Percentiles rank a stretch among this genome's conserved stretches.
These are phyloP conservation scores for Chelonus insularis DNA, from an alignment of 1,140 invertebrate species.

Conservation along the genomic window DNA sequence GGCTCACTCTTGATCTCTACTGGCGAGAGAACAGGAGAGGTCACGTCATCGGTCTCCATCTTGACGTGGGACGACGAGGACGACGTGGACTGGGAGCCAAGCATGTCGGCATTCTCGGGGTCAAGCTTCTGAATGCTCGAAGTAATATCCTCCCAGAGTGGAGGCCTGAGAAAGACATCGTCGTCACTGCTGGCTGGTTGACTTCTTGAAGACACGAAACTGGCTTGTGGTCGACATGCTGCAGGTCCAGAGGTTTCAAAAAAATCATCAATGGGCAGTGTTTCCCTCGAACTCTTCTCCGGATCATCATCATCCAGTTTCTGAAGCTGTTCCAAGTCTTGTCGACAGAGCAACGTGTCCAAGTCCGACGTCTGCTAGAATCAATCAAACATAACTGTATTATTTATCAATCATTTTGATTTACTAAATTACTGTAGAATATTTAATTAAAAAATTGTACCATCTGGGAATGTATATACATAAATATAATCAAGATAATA, in stretches of 20 bases:
- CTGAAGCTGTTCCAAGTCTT: slow-evolving; percentile 62
- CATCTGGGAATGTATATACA: no score
- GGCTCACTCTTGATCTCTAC: slow-evolving; percentile 74
- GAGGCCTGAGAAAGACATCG: slow-evolving; percentile 80
- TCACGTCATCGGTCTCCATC: slow-evolving; percentile 72
- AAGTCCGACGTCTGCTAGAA: slow-evolving; percentile 65
- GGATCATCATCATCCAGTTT: slow-evolving; percentile 62
- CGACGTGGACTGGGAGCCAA: slow-evolving; percentile 59
- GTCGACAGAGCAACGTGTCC: slow-evolving; percentile 65
- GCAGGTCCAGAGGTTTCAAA: slow-evolving; percentile 36
- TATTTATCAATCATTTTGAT: no score
- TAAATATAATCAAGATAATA: no score
- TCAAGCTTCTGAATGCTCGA: slow-evolving; percentile 86
- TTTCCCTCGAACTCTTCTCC: slow-evolving; percentile 63
- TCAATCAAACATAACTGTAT: slow-evolving; percentile 5
- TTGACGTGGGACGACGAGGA: slow-evolving; percentile 65
- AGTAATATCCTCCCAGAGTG: slow-evolving; percentile 86
- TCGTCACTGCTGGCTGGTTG: slow-evolving; percentile 65
- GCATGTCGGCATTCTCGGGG: slow-evolving; percentile 85
- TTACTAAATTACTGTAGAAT: no score
- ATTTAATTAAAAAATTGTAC: no score
- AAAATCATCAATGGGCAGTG: slow-evolving; percentile 31
- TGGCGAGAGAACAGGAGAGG: slow-evolving; percentile 69
- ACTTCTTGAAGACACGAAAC: slow-evolving; percentile 61
- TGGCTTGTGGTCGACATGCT: slow-evolving; percentile 54